These are phyloP conservation scores for Lycia hirtaria DNA, from an alignment of 2,888 invertebrate genomes.

Conservation along the genomic window DNA sequence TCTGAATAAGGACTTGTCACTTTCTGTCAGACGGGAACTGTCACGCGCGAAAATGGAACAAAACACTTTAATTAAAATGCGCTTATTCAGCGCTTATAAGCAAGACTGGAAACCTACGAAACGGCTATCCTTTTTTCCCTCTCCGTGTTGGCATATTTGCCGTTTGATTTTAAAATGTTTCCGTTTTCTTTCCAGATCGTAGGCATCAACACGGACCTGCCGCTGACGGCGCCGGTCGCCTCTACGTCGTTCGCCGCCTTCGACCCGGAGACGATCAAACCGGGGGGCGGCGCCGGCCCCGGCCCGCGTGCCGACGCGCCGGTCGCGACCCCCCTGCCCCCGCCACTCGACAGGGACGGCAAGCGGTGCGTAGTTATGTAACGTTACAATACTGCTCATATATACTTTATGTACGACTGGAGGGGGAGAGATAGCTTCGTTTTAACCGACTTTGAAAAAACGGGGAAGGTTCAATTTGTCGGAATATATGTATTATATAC, in stretches of 20 bases:
- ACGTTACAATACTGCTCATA: conserved; percentile 17
- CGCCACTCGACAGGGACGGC: conserved; percentile 43
- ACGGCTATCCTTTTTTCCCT: too few species aligned
- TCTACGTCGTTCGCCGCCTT: conserved; percentile 47
- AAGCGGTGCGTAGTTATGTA: conserved; percentile 65
- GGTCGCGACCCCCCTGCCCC: conserved; percentile 49
- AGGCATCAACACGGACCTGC: conserved; percentile 77
- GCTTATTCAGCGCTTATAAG: too few species aligned
- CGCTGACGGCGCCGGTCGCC: conserved; percentile 65
- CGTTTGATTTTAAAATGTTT: not conserved
- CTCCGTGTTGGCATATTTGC: too few species aligned
- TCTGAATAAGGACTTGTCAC: too few species aligned
- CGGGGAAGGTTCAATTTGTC: too few species aligned
- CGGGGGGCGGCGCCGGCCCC: conserved; percentile 26
- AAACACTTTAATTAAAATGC: too few species aligned
- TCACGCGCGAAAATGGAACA: too few species aligned
- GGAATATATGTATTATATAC: too few species aligned
- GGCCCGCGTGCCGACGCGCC: conserved; percentile 40
- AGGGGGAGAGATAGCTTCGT: not conserved
- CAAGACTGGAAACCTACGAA: too few species aligned
- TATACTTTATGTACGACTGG: not conserved
- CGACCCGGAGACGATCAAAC: conserved; percentile 72
- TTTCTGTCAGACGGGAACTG: too few species aligned
- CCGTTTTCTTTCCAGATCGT: conserved; percentile 62
- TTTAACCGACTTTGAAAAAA: not conserved